These are phyloP conservation scores for Parambassis ranga DNA, from an alignment of 2,797 vertebrate genomes.

Conservation along the genomic window DNA sequence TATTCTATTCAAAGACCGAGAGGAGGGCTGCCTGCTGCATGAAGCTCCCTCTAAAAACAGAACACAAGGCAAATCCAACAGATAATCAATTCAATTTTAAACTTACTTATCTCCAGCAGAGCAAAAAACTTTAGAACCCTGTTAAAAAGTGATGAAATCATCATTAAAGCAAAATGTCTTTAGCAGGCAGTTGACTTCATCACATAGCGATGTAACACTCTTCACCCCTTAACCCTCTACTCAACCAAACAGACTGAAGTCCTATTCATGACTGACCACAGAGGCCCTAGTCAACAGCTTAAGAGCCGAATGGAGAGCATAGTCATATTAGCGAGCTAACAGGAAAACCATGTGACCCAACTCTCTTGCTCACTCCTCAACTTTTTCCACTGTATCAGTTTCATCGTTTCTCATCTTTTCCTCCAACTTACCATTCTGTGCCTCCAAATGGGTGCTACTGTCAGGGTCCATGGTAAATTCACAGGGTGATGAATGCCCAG, in stretches of 20 bases:
- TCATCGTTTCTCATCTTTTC: not conserved
- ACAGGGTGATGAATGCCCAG: conserved; percentile 48
- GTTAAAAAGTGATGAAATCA: not conserved
- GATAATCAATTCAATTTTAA: not conserved
- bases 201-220: conserved; percentile 44
- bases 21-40: conserved; percentile 15
- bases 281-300: conserved; percentile 54
- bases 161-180: not conserved
- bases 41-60: conserved; percentile 3
- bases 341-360: conserved; percentile 39
- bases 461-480: conserved; percentile 86
- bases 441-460: conserved; percentile 80
- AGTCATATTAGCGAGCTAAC: conserved; percentile 21
- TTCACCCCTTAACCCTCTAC: conserved; percentile 38
- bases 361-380: conserved; percentile 23
- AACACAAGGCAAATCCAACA: not conserved
- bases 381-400: conserved; percentile 15
- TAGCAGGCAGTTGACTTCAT: conserved; percentile 47
- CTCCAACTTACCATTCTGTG: conserved; percentile 86
- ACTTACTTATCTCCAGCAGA: not conserved
- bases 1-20: conserved; percentile 44
- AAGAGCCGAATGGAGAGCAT: conserved; percentile 36
- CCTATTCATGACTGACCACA: conserved; percentile 64
- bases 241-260: conserved; percentile 54
- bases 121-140: not conserved